A percentile compares a stretch with the other conserved stretches of the same genome.
Conservation (phyloP, 2,113 vertebrate genomes). For the Leucosticte australis region DNA sequence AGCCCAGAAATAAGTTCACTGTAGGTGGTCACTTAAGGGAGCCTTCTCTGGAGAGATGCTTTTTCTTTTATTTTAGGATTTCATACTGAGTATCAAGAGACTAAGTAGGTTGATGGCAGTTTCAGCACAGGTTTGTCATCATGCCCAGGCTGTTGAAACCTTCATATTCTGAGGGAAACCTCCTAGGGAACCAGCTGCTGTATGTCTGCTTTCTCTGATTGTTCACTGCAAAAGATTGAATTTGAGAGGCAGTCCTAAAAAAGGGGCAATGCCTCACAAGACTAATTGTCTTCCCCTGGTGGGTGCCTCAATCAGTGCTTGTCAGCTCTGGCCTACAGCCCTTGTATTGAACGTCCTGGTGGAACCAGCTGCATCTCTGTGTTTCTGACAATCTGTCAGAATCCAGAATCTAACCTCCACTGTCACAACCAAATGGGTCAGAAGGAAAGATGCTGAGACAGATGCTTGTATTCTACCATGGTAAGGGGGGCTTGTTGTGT, state of each 20-base stretch:
- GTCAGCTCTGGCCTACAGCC: background rate
- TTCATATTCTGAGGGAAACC: background rate
- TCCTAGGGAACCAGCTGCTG: background rate
- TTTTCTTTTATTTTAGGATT: background rate
- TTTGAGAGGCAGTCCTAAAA: background rate
- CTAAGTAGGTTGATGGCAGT: background rate
- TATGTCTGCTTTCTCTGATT: background rate
- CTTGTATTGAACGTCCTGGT: background rate
- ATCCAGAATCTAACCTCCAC: background rate
- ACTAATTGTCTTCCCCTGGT: background rate
- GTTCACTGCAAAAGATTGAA: background rate
- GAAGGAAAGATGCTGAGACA: background rate
- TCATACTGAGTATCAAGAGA: background rate
- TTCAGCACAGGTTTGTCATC: background rate
- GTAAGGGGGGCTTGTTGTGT: background rate
- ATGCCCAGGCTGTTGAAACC: background rate
- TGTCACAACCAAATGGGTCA: background rate
- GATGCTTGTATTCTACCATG: background rate
- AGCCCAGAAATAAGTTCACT: background rate
- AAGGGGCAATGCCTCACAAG: background rate
- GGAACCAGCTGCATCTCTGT: background rate
- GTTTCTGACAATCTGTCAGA: background rate
- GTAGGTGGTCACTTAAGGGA: background rate
- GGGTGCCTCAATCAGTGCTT: background rate
- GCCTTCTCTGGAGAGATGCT: background rate